These are phyloP conservation scores for Tromatobia lineatoria DNA, from an alignment of 2,888 invertebrate genomes.

Conservation along the genomic window DNA sequence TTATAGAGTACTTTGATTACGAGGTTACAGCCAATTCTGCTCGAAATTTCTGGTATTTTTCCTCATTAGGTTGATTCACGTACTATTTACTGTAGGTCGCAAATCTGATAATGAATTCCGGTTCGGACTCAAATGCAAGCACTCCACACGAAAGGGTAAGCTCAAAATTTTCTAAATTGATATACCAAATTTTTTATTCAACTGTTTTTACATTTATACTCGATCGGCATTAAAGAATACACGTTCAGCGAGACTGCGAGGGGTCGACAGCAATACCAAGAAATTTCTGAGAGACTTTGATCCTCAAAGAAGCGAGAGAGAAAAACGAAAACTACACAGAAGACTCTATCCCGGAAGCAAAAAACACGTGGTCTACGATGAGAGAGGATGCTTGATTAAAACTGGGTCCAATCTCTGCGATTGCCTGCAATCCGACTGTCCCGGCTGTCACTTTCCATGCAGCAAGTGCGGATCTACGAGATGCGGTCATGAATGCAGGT, in stretches of 20 bases:
- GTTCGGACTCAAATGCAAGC: slow-evolving; percentile 43
- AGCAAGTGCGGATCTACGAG: slow-evolving; percentile 90
- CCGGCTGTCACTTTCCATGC: slow-evolving; percentile 95
- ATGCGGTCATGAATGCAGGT: slow-evolving; percentile 94
- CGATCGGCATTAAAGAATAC: slow-evolving; percentile 69
- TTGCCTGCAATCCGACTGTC: slow-evolving; percentile 91
- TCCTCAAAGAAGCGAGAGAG: slow-evolving; percentile 92
- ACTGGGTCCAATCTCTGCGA: slow-evolving; percentile 93
- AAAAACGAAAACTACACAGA: slow-evolving; percentile 91
- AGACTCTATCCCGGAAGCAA: slow-evolving; percentile 88
- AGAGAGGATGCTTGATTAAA: slow-evolving; percentile 88
- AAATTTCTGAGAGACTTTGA: slow-evolving; percentile 88
- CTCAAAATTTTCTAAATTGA: background rate
- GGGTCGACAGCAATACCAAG: slow-evolving; percentile 77
- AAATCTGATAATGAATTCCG: slow-evolving; percentile 46
- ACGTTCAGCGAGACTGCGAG: slow-evolving; percentile 75
- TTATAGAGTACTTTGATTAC: background rate
- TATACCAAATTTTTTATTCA: slow-evolving; percentile 2
- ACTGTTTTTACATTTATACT: background rate
- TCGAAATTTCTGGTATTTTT: background rate
- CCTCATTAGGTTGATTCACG: background rate
- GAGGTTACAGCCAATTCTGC: background rate
- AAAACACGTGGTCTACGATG: slow-evolving; percentile 89
- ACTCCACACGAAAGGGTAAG: slow-evolving; percentile 54
- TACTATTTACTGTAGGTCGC: background rate